phyloP scores from a whole-genome alignment of 1,140 invertebrate species.

The Nasonia longicornis region DNA sequence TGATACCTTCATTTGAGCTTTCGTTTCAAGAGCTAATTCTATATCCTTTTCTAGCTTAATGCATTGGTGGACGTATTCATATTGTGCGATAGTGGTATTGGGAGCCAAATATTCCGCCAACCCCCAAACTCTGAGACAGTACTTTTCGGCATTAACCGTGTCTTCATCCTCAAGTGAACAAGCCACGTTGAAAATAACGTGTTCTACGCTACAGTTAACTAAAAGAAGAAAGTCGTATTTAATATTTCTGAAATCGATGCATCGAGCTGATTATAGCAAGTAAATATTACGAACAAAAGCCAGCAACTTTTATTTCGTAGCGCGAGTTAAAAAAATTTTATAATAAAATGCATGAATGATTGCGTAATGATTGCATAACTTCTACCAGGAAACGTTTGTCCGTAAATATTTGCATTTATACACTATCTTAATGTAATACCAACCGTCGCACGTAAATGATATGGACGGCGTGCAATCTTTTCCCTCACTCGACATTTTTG shows the following conservation, averaged over 20 bases:
- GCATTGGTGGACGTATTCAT: slow-evolving; percentile 94
- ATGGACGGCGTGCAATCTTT: slow-evolving; percentile 69
- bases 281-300: neutral
- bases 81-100: slow-evolving; percentile 81
- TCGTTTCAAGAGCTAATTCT: slow-evolving; percentile 79
- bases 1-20: slow-evolving; percentile 73
- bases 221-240: slow-evolving; percentile 50
- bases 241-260: neutral
- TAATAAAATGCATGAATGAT: slow-evolving; percentile 14
- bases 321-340: neutral
- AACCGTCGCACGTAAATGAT: slow-evolving; percentile 89
- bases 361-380: slow-evolving; percentile 25
- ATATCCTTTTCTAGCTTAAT: slow-evolving; percentile 94
- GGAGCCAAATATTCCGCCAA: slow-evolving; percentile 83
- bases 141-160: slow-evolving; percentile 76
- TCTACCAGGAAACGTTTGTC: slow-evolving; percentile 24
- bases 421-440: slow-evolving; percentile 52
- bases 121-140: slow-evolving; percentile 82
- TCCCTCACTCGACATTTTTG: slow-evolving; percentile 70
- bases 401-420: slow-evolving; percentile 11
- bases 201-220: slow-evolving; percentile 88
- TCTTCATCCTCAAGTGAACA: slow-evolving; percentile 82
- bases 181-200: slow-evolving; percentile 88
- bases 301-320: neutral
- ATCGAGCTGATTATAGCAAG: neutral